A percentile compares a stretch with the other conserved stretches of the same genome.
Evolutionary conservation across 2,113 vertebrate genomes (phyloP).

Genomic region (Gallinago media): DNA sequence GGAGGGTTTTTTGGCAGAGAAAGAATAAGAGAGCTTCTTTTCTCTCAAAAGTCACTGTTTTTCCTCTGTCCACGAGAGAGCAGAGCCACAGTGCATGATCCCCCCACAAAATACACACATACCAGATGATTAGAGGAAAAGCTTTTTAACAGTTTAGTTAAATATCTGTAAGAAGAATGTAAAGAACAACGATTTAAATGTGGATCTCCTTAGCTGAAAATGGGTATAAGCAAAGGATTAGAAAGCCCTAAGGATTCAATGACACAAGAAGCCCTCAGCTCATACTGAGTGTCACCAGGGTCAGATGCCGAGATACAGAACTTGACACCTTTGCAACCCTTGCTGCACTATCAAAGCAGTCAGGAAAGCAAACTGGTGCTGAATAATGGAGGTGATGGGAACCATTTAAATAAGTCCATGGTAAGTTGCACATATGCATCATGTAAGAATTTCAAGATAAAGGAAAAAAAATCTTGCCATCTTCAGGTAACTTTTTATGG

Average conservation of each 20-base stretch:
- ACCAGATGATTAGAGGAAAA: neutral
- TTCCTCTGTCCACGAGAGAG: neutral
- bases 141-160: neutral
- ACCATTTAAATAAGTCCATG: neutral
- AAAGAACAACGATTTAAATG: neutral
- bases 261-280: neutral
- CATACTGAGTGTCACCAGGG: neutral
- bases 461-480: neutral
- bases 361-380: neutral
- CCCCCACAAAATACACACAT: neutral
- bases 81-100: neutral
- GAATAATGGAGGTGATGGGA: neutral
- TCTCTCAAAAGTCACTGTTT: neutral
- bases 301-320: neutral
- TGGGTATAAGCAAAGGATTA: neutral
- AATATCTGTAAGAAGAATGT: neutral
- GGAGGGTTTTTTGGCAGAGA: accelerated
- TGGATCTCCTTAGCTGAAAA: neutral
- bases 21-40: neutral
- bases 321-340: neutral
- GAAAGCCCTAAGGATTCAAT: neutral
- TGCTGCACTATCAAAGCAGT: neutral
- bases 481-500: neutral
- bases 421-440: neutral
- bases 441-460: neutral